Evolutionary conservation across 2,797 vertebrate genomes (phyloP).

Genomic region (Sebastolobus altivelis): DNA sequence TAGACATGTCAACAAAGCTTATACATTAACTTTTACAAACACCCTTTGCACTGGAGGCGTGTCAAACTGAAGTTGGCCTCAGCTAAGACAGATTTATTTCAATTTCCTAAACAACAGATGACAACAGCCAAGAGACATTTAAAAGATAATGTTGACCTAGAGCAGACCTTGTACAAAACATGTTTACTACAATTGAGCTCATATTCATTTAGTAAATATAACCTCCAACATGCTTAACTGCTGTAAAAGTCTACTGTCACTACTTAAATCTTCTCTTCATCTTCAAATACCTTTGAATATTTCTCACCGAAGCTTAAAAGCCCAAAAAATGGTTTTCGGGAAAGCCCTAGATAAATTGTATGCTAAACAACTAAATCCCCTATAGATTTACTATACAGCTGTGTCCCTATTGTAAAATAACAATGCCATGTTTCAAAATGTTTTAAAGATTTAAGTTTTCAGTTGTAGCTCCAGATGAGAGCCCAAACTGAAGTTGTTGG

Average conservation of each 20-base stretch:
- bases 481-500: background rate
- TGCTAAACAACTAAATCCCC: background rate
- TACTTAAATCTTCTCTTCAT: no score
- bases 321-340: no score
- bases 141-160: background rate
- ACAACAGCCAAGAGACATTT: background rate
- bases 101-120: background rate
- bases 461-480: background rate
- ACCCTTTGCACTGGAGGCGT: constrained; percentile 64
- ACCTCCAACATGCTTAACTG: background rate
- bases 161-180: background rate
- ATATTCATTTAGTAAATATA: background rate
- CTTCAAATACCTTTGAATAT: no score
- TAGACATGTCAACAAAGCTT: constrained; percentile 60
- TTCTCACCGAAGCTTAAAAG: no score
- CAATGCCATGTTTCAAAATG: background rate
- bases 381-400: background rate
- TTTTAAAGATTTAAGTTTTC: background rate
- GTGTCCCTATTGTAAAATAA: background rate
- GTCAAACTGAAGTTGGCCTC: constrained; percentile 9
- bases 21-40: constrained; percentile 75
- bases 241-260: constrained; percentile 2
- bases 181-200: background rate
- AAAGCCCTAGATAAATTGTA: background rate
- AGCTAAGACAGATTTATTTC: background rate